A percentile compares a stretch with the other conserved stretches of the same genome.
These are phyloP conservation scores for Cremastinae sp. DNA, from an alignment of 2,888 invertebrate genomes.

Conservation along the genomic window DNA sequence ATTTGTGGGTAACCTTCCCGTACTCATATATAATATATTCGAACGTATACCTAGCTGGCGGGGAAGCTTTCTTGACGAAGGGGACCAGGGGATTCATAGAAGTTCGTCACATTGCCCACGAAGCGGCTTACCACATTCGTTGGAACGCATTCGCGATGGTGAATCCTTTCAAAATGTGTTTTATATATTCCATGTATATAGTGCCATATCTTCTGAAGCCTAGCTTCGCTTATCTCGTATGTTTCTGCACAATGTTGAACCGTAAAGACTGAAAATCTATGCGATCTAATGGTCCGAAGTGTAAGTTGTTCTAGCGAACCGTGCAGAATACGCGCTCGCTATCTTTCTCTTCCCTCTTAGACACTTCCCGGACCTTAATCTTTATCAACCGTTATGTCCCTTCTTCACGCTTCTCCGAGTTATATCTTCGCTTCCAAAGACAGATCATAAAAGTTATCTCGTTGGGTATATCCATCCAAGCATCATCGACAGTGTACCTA, in stretches of 20 bases:
- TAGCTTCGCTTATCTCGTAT: constrained; percentile 38
- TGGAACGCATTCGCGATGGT: constrained; percentile 56
- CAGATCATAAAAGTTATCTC: no score
- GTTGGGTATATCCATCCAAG: no score
- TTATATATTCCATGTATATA: constrained; percentile 14
- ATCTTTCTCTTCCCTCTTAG: neutral
- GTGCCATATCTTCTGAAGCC: constrained; percentile 26
- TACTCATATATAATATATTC: neutral
- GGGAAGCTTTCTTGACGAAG: constrained; percentile 23
- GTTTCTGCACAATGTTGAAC: constrained; percentile 40
- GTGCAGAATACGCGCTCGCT: neutral
- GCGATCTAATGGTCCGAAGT: constrained; percentile 27
- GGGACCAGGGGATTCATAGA: constrained; percentile 24
- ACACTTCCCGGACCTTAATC: neutral
- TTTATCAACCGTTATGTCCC: neutral
- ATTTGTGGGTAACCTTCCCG: constrained; percentile 55
- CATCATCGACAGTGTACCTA: neutral
- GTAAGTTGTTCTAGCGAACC: constrained; percentile 1
- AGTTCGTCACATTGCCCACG: constrained; percentile 58
- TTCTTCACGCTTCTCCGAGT: no score
- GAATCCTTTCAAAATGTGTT: constrained; percentile 41
- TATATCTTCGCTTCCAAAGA: no score
- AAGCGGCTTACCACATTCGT: constrained; percentile 58
- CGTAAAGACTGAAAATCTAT: constrained; percentile 46
- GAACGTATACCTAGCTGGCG: constrained; percentile 10